Base-by-base conservation (phyloP, 2,797 vertebrate genomes). In the Labroides dimidiatus region DNA sequence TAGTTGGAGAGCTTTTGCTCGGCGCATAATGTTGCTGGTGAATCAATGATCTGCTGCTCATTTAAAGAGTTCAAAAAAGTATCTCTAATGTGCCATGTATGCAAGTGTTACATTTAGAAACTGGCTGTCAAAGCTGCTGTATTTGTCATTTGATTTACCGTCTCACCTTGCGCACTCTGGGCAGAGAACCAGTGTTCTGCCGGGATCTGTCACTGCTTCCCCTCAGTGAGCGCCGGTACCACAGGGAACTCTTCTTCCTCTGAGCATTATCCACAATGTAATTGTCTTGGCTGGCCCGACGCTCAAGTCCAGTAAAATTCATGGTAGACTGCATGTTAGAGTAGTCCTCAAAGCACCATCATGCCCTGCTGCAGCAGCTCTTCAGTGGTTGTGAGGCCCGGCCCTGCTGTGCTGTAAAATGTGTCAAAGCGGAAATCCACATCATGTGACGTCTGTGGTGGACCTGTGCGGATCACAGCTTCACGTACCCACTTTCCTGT, bases 361-460 rank as follows among this genome's bases (percentile, higher is more conserved):
- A 11, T 75, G 56, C 73, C 47, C 50, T 53, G 44, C 77, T 80
- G 78, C 79, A 59, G 68, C 71, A 75, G 77, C 80, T 54, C 63
- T 57, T 68, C 24, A 54, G 17, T 54, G 73, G 70, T 74, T 75
- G 70, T 89, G 76, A 80, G 85, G 52, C 67, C 59, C 79, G 21
- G 69, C 72, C 77, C 69, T 7, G 52, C 82, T 54, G 76, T 43
- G 67, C 50, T 75, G 75, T 36, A 63, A 65, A 73, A 78, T 77
- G 92, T 80, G 62, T 68, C 81, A 89, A 78, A 83, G 78, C 91
- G 93, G 94, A 96, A 95, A 92, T 91, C 75, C 72, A 60, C 12
- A 49, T 88, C 96, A 96, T 75, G 93, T 97, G 96, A 96, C 53
- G 68, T 63, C 53, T 89, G 91, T 86, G 94, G 95, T 83, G 88